Evolutionary conservation across 2,888 invertebrate species (phyloP).

Genomic region (Calephelis perditalis): DNA sequence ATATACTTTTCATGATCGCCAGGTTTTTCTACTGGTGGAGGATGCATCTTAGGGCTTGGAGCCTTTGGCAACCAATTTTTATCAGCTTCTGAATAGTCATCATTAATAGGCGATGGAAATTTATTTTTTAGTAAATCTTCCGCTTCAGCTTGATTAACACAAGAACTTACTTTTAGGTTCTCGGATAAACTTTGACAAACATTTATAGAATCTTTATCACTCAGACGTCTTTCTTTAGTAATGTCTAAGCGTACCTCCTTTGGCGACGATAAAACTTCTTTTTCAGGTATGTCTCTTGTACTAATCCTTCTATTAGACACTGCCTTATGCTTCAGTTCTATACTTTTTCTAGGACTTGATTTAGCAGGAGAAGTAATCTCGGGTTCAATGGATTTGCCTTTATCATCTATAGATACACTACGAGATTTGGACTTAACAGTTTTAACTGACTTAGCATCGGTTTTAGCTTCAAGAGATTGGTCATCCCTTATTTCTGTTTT

Average conservation of each 20-base stretch:
- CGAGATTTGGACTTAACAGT: slow-evolving; percentile 35
- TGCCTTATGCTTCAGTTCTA: slow-evolving; percentile 46
- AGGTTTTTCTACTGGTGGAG: slow-evolving; percentile 62
- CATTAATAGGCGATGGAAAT: slow-evolving; percentile 39
- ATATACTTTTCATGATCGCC: slow-evolving; percentile 68
- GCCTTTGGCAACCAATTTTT: slow-evolving; percentile 64
- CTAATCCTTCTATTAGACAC: slow-evolving; percentile 41
- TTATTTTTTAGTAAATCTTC: slow-evolving; percentile 42
- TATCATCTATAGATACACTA: slow-evolving; percentile 56
- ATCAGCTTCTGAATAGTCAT: slow-evolving; percentile 49
- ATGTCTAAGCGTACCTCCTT: slow-evolving; percentile 29
- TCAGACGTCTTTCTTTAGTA: slow-evolving; percentile 36
- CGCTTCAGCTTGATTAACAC: slow-evolving; percentile 32
- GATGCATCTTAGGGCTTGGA: slow-evolving; percentile 55
- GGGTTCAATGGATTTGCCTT: slow-evolving; percentile 39
- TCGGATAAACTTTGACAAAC: slow-evolving; percentile 41
- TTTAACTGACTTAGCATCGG: slow-evolving; percentile 42
- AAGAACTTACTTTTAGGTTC: slow-evolving; percentile 36
- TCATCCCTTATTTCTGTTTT: slow-evolving; percentile 60
- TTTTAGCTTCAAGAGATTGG: slow-evolving; percentile 46
- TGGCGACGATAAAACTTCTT: slow-evolving; percentile 29
- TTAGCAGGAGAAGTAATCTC: slow-evolving; percentile 35
- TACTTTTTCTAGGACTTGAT: slow-evolving; percentile 47
- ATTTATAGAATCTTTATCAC: slow-evolving; percentile 32
- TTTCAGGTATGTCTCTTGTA: slow-evolving; percentile 40